phyloP scores from a whole-genome alignment of 2,797 vertebrate genomes.

The Epinephelus awoara region DNA sequence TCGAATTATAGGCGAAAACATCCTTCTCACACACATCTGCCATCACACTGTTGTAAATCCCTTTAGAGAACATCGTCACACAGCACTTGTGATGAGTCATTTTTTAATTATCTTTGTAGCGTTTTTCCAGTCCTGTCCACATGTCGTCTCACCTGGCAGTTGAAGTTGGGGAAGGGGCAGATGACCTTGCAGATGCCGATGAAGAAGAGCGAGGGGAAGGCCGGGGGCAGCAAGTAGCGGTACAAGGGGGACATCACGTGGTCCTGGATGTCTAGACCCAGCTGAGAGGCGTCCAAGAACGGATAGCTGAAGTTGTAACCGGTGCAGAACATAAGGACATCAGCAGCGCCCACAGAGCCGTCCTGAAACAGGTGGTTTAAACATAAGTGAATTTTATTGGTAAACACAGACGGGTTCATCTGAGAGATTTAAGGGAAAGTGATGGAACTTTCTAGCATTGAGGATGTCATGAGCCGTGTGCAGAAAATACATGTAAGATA shows the following conservation, averaged over 20 bases:
- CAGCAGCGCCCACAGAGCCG: conserved; percentile 60
- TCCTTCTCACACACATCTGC: too few species aligned
- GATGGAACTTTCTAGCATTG: too few species aligned
- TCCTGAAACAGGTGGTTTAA: conserved; percentile 68
- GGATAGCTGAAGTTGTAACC: conserved; percentile 86
- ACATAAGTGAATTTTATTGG: too few species aligned
- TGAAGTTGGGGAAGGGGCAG: conserved; percentile 86
- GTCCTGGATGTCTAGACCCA: conserved; percentile 75
- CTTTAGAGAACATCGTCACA: too few species aligned
- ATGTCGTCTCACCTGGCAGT: conserved; percentile 81
- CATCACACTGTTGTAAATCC: too few species aligned
- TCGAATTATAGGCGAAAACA: too few species aligned
- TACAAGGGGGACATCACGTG: conserved; percentile 82
- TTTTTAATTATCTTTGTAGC: too few species aligned
- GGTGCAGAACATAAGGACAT: conserved; percentile 87
- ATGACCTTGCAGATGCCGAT: conserved; percentile 85
- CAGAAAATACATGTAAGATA: too few species aligned
- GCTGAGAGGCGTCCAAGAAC: conserved; percentile 72
- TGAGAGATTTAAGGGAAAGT: too few species aligned
- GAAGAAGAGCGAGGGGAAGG: conserved; percentile 84
- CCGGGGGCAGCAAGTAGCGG: conserved; percentile 80
- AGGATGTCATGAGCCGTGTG: too few species aligned
- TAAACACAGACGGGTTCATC: too few species aligned
- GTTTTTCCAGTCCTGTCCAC: neutral
- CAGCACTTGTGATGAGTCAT: too few species aligned